Base-by-base conservation (phyloP, 1,140 invertebrate species). In the Drosophila nannoptera region DNA sequence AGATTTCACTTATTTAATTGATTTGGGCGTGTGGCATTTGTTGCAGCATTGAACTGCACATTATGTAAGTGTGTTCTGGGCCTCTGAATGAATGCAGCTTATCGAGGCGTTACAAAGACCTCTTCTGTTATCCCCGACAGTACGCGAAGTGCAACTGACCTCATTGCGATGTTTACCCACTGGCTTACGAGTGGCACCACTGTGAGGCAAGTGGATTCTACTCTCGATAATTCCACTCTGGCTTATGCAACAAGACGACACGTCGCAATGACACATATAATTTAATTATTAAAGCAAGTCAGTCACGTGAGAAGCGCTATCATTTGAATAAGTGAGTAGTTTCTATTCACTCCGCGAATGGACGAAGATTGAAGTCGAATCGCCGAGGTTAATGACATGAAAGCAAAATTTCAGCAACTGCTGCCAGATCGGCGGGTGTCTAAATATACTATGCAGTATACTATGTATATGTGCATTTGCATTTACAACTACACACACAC, bases 381-480 rank as follows among this genome's bases (percentile, higher is more conserved):
- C 43, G 31, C 9, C 75, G 78, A 81, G 78, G 78, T 81, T 81
- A 81, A 77, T 81, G 78, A 81, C 78, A 74, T 74, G 73, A 70
- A 40, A 11, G 5, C 8, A 14, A 70, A 61, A 50, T 59, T n/a
- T 71, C 45, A 32, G 72, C 56, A 55, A 71, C 43, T 69, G 75
- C 43, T 31, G 61, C 65, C 62, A 74, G 58, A 67, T 74, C 77
- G 69, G 12, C 69, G 64, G 35, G 64, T 46, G 49, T 56, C 70
- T 77, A 77, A 77, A 77, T 78, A 74, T 77, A 76, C 22, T 22
- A 22, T 64, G 71, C 49, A 40, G 38, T 40, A 72, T 76, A 48
- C 11, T 33, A 5, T 16, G 7, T 33, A 32, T n/a, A n/a, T n/a
- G n/a, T 78, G 69, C 73, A 73, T 67, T 35, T 59, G 46, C 55